phyloP scores from a whole-genome alignment of 2,113 vertebrate genomes.

The Chaetodon trifascialis region DNA sequence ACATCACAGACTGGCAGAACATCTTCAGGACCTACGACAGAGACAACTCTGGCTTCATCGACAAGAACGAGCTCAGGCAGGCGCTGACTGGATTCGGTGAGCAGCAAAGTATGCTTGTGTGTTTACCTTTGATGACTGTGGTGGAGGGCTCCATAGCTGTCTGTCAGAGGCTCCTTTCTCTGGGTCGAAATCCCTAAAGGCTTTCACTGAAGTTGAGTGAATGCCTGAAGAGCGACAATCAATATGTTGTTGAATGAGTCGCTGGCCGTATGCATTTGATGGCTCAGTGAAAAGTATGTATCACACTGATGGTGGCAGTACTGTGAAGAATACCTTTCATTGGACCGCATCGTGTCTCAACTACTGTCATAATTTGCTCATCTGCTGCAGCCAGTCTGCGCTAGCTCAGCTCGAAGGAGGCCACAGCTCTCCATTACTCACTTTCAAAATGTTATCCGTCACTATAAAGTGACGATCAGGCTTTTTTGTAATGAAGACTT shows the following conservation, averaged over 20 bases:
- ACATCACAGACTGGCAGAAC: slow-evolving; percentile 98
- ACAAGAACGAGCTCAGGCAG: slow-evolving; percentile 97
- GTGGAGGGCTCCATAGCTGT: slow-evolving; percentile 48
- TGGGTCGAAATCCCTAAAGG: not conserved
- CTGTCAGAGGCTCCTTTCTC: slow-evolving; percentile 13
- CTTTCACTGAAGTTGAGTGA: not conserved
- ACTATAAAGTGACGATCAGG: not conserved
- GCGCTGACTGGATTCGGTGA: slow-evolving; percentile 98
- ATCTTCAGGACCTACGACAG: slow-evolving; percentile 97
- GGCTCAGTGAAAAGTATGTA: not conserved
- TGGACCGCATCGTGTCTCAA: not conserved
- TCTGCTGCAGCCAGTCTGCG: not conserved
- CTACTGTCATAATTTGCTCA: not conserved
- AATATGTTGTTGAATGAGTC: not conserved
- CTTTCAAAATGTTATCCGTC: not conserved
- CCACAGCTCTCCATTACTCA: not conserved
- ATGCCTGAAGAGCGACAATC: not conserved
- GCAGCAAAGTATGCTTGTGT: slow-evolving; percentile 72
- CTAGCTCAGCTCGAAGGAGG: not conserved
- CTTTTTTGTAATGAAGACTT: not conserved
- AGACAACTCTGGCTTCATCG: slow-evolving; percentile 98
- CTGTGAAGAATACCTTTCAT: not conserved
- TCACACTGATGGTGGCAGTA: not conserved
- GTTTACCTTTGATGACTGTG: slow-evolving; percentile 32
- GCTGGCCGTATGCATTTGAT: too few species aligned